Evolutionary conservation across 1,140 invertebrate species (phyloP).

Genomic region (Drosophila sp.): DNA sequence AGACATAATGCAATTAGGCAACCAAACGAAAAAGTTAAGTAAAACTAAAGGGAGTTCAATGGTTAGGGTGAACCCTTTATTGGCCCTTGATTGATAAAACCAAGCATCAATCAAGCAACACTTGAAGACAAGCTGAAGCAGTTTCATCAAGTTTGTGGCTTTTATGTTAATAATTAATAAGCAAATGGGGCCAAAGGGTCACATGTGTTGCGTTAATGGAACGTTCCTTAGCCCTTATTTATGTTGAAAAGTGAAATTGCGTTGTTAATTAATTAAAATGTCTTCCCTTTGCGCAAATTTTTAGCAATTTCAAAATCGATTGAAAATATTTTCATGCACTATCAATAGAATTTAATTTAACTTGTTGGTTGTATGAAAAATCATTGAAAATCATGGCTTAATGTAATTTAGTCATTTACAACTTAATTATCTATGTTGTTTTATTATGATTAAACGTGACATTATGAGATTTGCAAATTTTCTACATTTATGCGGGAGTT

Average conservation of each 20-base stretch:
- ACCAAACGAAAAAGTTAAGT: slow-evolving; percentile 32
- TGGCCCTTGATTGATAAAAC: slow-evolving; percentile 70
- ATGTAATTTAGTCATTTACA: too few relatives aligned
- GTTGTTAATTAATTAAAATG: slow-evolving; percentile 77
- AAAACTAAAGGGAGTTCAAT: slow-evolving; percentile 57
- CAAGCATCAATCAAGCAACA: slow-evolving; percentile 49
- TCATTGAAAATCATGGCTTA: too few relatives aligned
- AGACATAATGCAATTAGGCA: slow-evolving; percentile 74
- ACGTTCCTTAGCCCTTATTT: slow-evolving; percentile 20
- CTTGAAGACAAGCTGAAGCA: slow-evolving; percentile 26
- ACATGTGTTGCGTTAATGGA: slow-evolving; percentile 38
- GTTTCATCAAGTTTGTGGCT: slow-evolving; percentile 61
- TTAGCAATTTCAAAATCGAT: slow-evolving; percentile 35
- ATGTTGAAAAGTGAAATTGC: slow-evolving; percentile 61
- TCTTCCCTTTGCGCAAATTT: slow-evolving; percentile 35
- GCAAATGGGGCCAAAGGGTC: slow-evolving; percentile 40
- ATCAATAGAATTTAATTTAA: not conserved
- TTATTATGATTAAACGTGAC: too few relatives aligned
- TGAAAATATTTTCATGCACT: slow-evolving; percentile 22
- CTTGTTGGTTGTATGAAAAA: too few relatives aligned
- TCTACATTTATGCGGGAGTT: too few relatives aligned
- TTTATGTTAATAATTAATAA: slow-evolving; percentile 77
- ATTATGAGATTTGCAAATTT: too few relatives aligned
- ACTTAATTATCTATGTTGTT: too few relatives aligned
- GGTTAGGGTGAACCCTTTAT: slow-evolving; percentile 50